Conservation (phyloP, 1,140 invertebrate species). For the Drosophila setifemur region DNA sequence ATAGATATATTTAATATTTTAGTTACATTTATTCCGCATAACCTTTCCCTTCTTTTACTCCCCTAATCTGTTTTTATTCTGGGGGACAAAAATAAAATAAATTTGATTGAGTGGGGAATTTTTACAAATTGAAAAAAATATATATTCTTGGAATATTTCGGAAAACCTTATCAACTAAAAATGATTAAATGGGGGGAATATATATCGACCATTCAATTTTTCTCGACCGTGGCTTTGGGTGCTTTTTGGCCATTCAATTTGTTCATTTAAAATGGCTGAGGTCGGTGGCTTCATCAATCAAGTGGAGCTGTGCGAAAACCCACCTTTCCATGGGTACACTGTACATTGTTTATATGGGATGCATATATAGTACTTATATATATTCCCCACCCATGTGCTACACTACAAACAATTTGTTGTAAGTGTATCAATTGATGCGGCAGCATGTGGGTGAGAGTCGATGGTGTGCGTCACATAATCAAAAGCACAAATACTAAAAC, state of each 20-base stretch:
- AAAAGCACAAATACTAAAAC: conserved; percentile 81
- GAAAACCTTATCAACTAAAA: too few relatives aligned
- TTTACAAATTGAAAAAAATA: too few relatives aligned
- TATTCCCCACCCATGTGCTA: conserved; percentile 41
- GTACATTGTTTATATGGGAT: neutral
- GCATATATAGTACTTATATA: neutral
- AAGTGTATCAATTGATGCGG: conserved; percentile 73
- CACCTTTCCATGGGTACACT: too few relatives aligned
- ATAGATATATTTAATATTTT: too few relatives aligned
- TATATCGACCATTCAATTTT: neutral
- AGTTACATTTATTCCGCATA: too few relatives aligned
- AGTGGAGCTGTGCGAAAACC: too few relatives aligned
- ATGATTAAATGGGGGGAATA: neutral
- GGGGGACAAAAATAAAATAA: too few relatives aligned
- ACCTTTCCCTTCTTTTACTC: too few relatives aligned
- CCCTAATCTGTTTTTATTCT: too few relatives aligned
- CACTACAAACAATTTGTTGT: conserved; percentile 71
- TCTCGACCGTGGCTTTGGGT: conserved; percentile 3
- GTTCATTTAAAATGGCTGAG: conserved; percentile 75
- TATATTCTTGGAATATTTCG: too few relatives aligned
- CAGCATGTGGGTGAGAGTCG: conserved; percentile 2
- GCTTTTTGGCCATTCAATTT: conserved; percentile 64
- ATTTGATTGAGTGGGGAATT: too few relatives aligned
- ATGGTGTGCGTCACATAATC: conserved; percentile 66
- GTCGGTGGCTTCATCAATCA: conserved; percentile 68